Conservation (phyloP, 2,113 vertebrate genomes). For the Tachysurus vachellii region DNA sequence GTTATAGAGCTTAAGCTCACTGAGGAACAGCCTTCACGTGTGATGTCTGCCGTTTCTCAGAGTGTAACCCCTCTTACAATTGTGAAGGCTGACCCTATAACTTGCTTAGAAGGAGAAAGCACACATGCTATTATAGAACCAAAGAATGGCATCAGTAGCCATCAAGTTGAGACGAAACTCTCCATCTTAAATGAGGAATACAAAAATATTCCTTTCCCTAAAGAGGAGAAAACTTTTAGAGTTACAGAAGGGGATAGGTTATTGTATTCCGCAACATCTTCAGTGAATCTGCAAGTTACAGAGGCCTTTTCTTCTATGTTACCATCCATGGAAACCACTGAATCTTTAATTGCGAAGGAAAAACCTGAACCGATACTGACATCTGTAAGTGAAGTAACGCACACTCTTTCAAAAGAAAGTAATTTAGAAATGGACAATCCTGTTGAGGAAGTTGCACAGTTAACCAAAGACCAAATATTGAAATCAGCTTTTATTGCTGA, state of each 20-base stretch:
- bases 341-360: slow-evolving; percentile 54
- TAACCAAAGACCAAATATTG: slow-evolving; percentile 60
- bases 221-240: slow-evolving; percentile 61
- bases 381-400: slow-evolving; percentile 58
- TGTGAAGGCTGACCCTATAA: slow-evolving; percentile 56
- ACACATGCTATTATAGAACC: slow-evolving; percentile 56
- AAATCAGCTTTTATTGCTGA: slow-evolving; percentile 65
- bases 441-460: slow-evolving; percentile 47
- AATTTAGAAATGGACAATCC: slow-evolving; percentile 49
- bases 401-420: slow-evolving; percentile 62
- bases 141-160: slow-evolving; percentile 57
- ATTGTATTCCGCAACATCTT: slow-evolving; percentile 64
- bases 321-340: slow-evolving; percentile 36
- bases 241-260: slow-evolving; percentile 66
- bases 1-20: slow-evolving; percentile 52
- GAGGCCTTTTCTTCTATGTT: slow-evolving; percentile 61
- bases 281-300: slow-evolving; percentile 57
- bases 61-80: slow-evolving; percentile 62
- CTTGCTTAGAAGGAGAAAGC: slow-evolving; percentile 38
- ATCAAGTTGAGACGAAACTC: slow-evolving; percentile 61
- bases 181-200: slow-evolving; percentile 61
- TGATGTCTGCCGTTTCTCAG: slow-evolving; percentile 66
- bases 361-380: slow-evolving; percentile 41
- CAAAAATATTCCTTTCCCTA: slow-evolving; percentile 33
- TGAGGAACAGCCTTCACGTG: slow-evolving; percentile 58